A percentile compares a stretch with the other conserved stretches of the same genome.
These are phyloP conservation scores for Festucalex cinctus DNA, from an alignment of 2,113 vertebrate genomes.

Conservation along the genomic window DNA sequence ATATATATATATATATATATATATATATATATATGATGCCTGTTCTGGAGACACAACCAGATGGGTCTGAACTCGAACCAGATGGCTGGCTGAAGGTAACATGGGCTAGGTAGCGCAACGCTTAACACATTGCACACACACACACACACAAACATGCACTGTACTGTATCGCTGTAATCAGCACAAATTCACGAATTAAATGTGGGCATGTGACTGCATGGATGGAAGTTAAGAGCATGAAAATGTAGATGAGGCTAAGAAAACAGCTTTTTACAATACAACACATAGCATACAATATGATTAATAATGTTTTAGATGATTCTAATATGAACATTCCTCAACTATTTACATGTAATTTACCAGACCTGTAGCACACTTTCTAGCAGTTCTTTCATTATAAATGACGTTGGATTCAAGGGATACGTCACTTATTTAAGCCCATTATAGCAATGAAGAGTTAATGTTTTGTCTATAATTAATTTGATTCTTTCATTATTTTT, in stretches of 20 bases:
- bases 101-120: constrained; percentile 46
- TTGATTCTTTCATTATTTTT: too few relatives aligned
- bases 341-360: too few relatives aligned
- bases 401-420: too few relatives aligned
- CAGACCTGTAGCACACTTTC: too few relatives aligned
- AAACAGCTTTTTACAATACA: neutral
- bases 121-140: constrained; percentile 29
- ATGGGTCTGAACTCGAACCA: constrained; percentile 79
- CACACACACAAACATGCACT: neutral
- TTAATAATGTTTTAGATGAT: neutral
- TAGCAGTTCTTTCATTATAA: too few relatives aligned
- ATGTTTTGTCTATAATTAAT: too few relatives aligned
- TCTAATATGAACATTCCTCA: neutral
- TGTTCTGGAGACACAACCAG: constrained; percentile 75
- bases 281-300: neutral
- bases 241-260: neutral
- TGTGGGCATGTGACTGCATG: constrained; percentile 1
- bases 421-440: too few relatives aligned
- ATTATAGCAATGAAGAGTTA: too few relatives aligned
- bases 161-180: neutral
- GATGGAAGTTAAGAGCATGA: constrained; percentile 19
- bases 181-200: neutral
- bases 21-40: too few relatives aligned
- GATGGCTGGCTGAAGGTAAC: constrained; percentile 66
- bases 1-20: too few relatives aligned